phyloP scores from a whole-genome alignment of 2,113 vertebrate genomes.

The Paralichthys olivaceus region DNA sequence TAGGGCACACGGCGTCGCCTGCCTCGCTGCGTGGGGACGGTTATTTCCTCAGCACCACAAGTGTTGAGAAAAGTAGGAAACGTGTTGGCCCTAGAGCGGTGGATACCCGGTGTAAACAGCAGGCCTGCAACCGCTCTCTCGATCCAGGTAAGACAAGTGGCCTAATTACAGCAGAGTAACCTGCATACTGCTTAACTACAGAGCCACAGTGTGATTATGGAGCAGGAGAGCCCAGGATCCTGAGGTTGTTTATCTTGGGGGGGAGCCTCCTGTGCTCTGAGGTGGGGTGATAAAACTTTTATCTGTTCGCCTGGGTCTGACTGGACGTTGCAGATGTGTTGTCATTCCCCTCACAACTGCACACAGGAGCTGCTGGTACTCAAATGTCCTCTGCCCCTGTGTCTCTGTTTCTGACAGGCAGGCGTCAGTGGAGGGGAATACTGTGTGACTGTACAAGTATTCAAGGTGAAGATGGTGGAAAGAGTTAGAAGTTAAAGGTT shows the following conservation, averaged over 20 bases:
- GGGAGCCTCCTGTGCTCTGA: neutral
- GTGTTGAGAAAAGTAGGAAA: constrained; percentile 69
- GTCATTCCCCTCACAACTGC: constrained; percentile 13
- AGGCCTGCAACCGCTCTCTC: constrained; percentile 44
- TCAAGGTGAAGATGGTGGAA: neutral
- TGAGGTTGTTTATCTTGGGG: constrained; percentile 26
- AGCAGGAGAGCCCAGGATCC: constrained; percentile 18
- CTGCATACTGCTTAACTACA: constrained; percentile 48
- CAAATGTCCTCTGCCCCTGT: neutral
- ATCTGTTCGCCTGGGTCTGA: neutral
- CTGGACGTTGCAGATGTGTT: constrained; percentile 31
- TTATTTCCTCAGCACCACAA: constrained; percentile 62
- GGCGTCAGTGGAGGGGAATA: neutral
- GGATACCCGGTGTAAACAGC: constrained; percentile 44
- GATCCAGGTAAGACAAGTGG: constrained; percentile 67
- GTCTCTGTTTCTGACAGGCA: neutral
- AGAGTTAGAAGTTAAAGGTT: neutral
- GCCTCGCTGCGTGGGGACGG: constrained; percentile 19
- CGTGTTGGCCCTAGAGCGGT: constrained; percentile 40
- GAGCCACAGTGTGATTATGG: constrained; percentile 62
- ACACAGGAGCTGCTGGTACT: constrained; percentile 7
- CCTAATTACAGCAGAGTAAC: constrained; percentile 62
- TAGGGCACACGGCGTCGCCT: constrained; percentile 29
- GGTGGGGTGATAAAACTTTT: constrained; percentile 22
- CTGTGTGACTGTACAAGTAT: neutral